A percentile compares a stretch with the other conserved stretches of the same genome.
Conservation (phyloP, 2,797 vertebrate species). For the Philypnodon macrostomus region DNA sequence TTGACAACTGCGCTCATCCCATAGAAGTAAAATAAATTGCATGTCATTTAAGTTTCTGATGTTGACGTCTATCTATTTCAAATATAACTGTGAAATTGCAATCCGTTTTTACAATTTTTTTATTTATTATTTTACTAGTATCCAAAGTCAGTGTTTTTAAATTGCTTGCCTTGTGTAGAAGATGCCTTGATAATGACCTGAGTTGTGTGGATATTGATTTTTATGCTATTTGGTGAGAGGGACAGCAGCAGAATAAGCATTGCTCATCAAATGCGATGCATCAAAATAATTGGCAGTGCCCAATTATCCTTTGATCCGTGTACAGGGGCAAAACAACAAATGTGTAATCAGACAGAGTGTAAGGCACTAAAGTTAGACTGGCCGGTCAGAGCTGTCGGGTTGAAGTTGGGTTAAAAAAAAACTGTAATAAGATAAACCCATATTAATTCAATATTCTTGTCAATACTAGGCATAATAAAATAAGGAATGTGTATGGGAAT, state of each 20-base stretch:
- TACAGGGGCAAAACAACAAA: slow-evolving; percentile 53
- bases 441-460: slow-evolving; percentile 6
- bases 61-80: slow-evolving; percentile 12
- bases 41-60: slow-evolving; percentile 29
- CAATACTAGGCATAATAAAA: not conserved
- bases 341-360: slow-evolving; percentile 53
- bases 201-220: slow-evolving; percentile 51
- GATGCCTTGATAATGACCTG: slow-evolving; percentile 42
- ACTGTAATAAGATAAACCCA: slow-evolving; percentile 11
- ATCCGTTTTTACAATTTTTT: no score
- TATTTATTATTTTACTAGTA: no score
- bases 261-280: slow-evolving; percentile 53
- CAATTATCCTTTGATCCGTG: slow-evolving; percentile 69
- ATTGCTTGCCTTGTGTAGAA: slow-evolving; percentile 21
- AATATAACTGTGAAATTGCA: not conserved
- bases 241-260: slow-evolving; percentile 38
- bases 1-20: slow-evolving; percentile 14
- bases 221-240: slow-evolving; percentile 34
- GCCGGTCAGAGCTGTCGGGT: slow-evolving; percentile 35
- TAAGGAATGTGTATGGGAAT: no score
- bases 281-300: slow-evolving; percentile 69
- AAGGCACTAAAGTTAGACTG: slow-evolving; percentile 50
- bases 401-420: slow-evolving; percentile 28
- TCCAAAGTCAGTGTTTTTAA: slow-evolving; percentile 13
- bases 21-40: slow-evolving; percentile 34